Base-by-base conservation (phyloP, 2,888 invertebrate species). In the Lithophane semibrunnea region DNA sequence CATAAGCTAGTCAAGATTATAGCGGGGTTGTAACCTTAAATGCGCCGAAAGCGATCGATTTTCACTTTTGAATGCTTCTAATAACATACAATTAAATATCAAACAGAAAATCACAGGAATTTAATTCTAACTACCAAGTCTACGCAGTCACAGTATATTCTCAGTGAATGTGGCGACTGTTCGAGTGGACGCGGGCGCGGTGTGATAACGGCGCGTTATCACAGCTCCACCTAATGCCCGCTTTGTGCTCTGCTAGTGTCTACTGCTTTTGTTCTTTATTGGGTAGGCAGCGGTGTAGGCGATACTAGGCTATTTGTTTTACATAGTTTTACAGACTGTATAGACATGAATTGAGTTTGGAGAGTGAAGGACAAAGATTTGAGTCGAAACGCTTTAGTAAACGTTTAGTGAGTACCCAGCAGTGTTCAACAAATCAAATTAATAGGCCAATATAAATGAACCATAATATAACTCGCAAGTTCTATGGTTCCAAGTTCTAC, bases 91-190 rank as follows among this genome's bases (percentile, higher is more conserved):
- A 54, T 10, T 21, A 1, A 54, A 10, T 10, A 21, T 21, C 3
- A 52, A 21, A 9, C 8, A 52, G 8, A 52, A 52, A 52, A 54
- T 54, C 10, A n/a, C 21, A 21, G 21, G 21, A 10, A n/a, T 56
- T n/a, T 7, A n/a, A 64, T 88, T 90, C 91, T 87, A 91, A 76
- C 86, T 90, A 93, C 86, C 92, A 93, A 93, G 66, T 76, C 1
- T 0, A 0, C 0, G 78, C n/a, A 8, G 44, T 80, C 88, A 89
- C 58, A 63, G 87, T 93, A 88, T 58, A 88, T 56, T 85, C 88
- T 88, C 88, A 92, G 95, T 95, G 96, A 96, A 95, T 96, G 96
- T 96, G 94, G 89, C 83, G 94, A 94, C 94, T 93, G 94, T 92
- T 88, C 92, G 91, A 92, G 94, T 93, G 94, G 94, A 93, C 94